Base-by-base conservation (phyloP, 2,888 invertebrate genomes). In the Campoplex capitator region DNA sequence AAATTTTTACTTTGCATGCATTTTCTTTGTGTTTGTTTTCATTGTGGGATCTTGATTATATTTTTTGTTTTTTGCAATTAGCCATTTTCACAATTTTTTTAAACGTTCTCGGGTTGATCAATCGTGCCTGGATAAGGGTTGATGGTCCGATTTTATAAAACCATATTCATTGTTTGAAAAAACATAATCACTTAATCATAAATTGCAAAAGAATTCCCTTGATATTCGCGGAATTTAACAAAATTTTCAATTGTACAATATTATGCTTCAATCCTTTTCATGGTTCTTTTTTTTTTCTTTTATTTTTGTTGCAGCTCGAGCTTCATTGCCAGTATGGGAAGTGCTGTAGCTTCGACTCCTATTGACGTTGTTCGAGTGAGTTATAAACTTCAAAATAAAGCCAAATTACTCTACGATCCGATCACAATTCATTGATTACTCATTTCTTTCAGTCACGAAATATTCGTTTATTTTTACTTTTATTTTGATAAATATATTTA, bases 321-420 rank as follows among this genome's bases (percentile, higher is more conserved):
- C 95, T 97, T 98, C 94, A 95, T 98, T 91, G 98, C 99, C 89
- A 98, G 98, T 93, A 96, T 99, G 92, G 98, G 98, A 89, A 98
- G 98, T 93, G 98, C 99, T 51, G 96, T 99, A 87, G 98, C 98
- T 85, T 98, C 98, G 84, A 99, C 98, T 83, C 99, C 99, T 48
- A 97, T 99, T 83, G 99, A 99, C 95, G 99, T 99, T 87, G 96
- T 99, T 86, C 95, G 98, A 95, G 98, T 98, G 94, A 95, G 96
- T 95, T 84, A 74, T 16, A 16, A 62, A 62, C 3, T 62, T 62
- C 32, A 32, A 32, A 32, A 16, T 16, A 4, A 16, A 62, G 16
- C 32, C 32, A 62, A 16, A 62, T 16, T 6, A 62, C 62, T 4
- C 6, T 32, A 13, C 16, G 16, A 32, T 2, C 13, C 9, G 2